Evolutionary conservation across 2,113 vertebrate species (phyloP), one percentile per base, ranked within the genome.

Genomic region (Mesembrinibis cayennensis): DNA sequence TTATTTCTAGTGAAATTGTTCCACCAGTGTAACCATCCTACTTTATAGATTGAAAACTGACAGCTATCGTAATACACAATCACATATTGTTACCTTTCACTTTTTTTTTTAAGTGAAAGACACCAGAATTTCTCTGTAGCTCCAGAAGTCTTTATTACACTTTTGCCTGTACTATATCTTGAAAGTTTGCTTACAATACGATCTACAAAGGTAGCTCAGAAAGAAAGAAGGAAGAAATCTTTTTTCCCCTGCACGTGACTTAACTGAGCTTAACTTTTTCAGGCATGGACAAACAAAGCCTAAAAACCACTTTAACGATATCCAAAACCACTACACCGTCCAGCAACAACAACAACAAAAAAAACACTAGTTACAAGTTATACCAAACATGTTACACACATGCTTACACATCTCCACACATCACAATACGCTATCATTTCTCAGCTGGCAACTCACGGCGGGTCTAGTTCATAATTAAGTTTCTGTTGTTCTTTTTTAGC

Each of bases 401-500:
- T 65, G 80, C 86, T 95, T 26, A 45, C 80, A 85, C 62, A 61
- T 73, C 94, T 34, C 74, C 90, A 80, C 70, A 82, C 52, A 69
- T 73, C 82, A 79, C 69, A 59, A 58, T 15, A 76, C 9, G 1
- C 56, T 73, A 80, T 38, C 86, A 18, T 3, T 49, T 81, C 96
- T 71, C 87, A 94, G 89, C 72, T 96, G 89, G 90, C 84, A 82
- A 82, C 69, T 83, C 90, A n/a, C 1, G 5, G 86, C 36, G 2
- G 67, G 52, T 71, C 95, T 38, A 67, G 58, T 21, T 85, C 21
- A 4, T 50, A 78, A 84, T 87, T 91, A 92, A 86, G 67, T 88
- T 95, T 94, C 67, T 72, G 83, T 87, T 96, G 78, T 82, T 96
- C 90, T 93, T 89, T 95, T 90, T 94, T 82, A 78, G 85, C 78